Conservation (phyloP, 2,797 vertebrate genomes). For the Anguilla marmorata region DNA sequence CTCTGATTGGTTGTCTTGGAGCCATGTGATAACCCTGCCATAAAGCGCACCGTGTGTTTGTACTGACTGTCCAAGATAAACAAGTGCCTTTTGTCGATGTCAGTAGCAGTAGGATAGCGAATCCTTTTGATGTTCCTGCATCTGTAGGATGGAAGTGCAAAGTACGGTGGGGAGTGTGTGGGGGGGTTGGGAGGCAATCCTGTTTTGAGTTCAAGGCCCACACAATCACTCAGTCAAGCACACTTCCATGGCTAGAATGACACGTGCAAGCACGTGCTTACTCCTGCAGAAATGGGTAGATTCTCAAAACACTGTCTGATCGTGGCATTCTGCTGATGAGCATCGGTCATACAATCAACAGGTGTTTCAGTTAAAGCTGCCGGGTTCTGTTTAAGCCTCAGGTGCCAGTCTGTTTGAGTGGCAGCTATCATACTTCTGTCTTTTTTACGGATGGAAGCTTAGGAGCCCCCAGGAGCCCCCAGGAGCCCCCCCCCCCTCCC, state of each 20-base stretch:
- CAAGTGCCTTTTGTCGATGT: not conserved
- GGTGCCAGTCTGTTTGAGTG: not conserved
- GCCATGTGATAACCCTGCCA: not conserved
- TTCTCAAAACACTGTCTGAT: not conserved
- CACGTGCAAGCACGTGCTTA: not conserved
- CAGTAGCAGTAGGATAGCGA: not conserved
- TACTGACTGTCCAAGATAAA: not conserved
- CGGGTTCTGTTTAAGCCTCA: not conserved
- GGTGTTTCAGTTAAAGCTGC: conserved; percentile 24
- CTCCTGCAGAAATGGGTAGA: not conserved
- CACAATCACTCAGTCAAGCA: conserved; percentile 37
- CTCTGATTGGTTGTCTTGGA: not conserved
- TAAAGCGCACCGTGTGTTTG: not conserved
- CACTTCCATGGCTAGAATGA: conserved; percentile 40
- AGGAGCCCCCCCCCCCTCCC: not conserved
- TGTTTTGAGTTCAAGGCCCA: conserved; percentile 57
- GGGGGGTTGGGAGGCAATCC: conserved; percentile 40
- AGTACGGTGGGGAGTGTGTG: conserved; percentile 31
- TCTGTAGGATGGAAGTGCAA: not conserved
- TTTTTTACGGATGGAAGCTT: conserved; percentile 33
- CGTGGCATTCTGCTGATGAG: not conserved
- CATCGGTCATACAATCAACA: not conserved
- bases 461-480: conserved; percentile 25
- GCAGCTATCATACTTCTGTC: conserved; percentile 40
- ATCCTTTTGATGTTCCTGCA: conserved; percentile 25